Base-by-base conservation (phyloP, 2,113 vertebrate species). In the Vimba vimba region DNA sequence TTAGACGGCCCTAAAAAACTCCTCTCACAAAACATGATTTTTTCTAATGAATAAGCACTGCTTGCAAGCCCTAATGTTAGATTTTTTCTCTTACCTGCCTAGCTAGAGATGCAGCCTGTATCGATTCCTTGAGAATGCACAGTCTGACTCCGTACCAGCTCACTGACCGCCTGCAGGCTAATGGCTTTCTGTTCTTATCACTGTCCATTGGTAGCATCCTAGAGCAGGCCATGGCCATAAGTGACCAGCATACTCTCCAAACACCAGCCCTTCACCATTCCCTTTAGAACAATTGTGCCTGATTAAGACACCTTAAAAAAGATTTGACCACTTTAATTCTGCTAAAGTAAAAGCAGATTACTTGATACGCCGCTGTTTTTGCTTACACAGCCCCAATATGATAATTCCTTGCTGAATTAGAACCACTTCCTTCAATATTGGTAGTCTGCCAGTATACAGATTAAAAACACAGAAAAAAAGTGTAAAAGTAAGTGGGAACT, bases 101-200 rank as follows among this genome's bases (percentile, higher is more conserved):
- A 79, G 76, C n/a, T 50, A 86, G 79, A 55, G 36, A 33, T 13
- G 30, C 50, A 76, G 45, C 66, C 84, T 87, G 88, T 17, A 21
- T 68, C 15, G 47, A 89, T 87, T 91, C 90, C 79, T 91, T 86
- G 78, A 91, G 89, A 43, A 93, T 83, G n/a, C 86, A 91, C 71
- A 91, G 52, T 80, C 89, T 89, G 0, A 89, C 62, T 55, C 88
- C 68, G 27, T 86, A 91, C 88, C 91, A 89, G 90, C 90, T 93
- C 78, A 91, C 74, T 1, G 88, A 90, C 2, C 86, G 82, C 43
- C 92, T 88, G 81, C 87, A 79, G 73, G 85, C 89, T 82, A 92
- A 87, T 64, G 76, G 78, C 79, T 52, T 86, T 84, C 64, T 47
- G 69, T 89, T 86, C 5, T 84, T 45, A 9, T 86, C 84, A 12